Percentiles rank a stretch among this genome's conserved stretches.
phyloP scores from a whole-genome alignment of 2,888 invertebrate species.

The Rambutsinella grinnellia region DNA sequence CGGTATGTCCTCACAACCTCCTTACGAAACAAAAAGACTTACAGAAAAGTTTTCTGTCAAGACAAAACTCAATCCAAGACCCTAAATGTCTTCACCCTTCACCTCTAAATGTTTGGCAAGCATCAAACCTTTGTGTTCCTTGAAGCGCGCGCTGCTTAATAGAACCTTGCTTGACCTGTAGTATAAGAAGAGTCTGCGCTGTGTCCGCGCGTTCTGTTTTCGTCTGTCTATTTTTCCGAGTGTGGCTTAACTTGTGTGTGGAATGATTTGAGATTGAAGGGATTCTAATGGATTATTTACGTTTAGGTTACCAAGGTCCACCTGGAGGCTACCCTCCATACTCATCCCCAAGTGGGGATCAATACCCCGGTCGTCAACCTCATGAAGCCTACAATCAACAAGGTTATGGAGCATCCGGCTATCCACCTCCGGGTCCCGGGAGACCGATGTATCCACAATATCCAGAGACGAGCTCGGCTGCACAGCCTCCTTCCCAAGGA shows the following conservation, averaged over 20 bases:
- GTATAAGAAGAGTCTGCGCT: too few species aligned
- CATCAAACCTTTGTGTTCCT: too few species aligned
- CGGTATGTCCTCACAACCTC: constrained; percentile 40
- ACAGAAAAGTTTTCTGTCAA: too few species aligned
- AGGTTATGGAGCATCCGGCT: constrained; percentile 63
- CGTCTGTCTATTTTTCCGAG: background rate
- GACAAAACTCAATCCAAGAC: too few species aligned
- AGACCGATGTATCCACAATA: constrained; percentile 70
- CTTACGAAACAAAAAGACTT: too few species aligned
- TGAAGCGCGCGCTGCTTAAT: too few species aligned
- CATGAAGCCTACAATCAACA: constrained; percentile 70
- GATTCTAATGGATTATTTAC: background rate
- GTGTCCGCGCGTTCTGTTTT: too few species aligned
- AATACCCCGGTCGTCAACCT: constrained; percentile 68
- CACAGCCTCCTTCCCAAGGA: constrained; percentile 33
- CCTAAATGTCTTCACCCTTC: too few species aligned
- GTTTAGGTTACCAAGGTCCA: constrained; percentile 70
- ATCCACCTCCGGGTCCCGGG: constrained; percentile 69
- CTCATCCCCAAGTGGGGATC: constrained; percentile 68
- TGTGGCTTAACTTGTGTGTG: constrained; percentile 1
- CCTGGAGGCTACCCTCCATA: constrained; percentile 71
- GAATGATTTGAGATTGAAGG: background rate
- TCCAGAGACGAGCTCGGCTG: constrained; percentile 43
- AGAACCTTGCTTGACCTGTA: too few species aligned
- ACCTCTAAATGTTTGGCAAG: too few species aligned